Evolutionary conservation across 2,113 vertebrate genomes (phyloP), one percentile per base, ranked within the genome.

Genomic region (Semnornis frantzii): DNA sequence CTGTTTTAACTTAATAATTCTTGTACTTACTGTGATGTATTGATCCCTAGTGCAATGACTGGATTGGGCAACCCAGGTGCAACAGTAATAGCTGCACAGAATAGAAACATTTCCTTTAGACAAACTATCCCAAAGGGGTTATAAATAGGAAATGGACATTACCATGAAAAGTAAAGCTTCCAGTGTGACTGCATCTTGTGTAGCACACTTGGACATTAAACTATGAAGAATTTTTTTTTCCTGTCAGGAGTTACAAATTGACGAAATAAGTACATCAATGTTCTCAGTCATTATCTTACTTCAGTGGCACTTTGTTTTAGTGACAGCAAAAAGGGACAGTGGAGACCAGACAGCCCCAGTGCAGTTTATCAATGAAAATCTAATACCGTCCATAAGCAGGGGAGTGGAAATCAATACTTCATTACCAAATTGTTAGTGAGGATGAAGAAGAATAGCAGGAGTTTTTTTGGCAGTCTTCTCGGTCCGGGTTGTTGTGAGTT

Each of bases 361-460:
- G 98, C 99, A 99, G 98, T 99, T 99, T 99, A 99, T 99, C 99
- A 99, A 98, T 99, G 98, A 98, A 98, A 99, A 99, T 99, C 99
- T 99, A 99, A 98, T 99, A 98, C 98, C 97, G 97, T 99, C 99
- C 98, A 98, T 99, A 99, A 98, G 98, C 98, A 98, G 97, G 97
- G 98, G 99, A 99, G 99, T 98, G 98, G 98, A 99, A 99, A 99
- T 99, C 99, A 98, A 99, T 99, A 99, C 98, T 99, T 99, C 99
- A 99, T 99, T 99, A 99, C 99, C 99, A 99, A 99, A 99, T 99
- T 99, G 99, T 99, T 99, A 98, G 98, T 97, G 98, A 98, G 98
- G 98, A 98, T 98, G 99, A 99, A 99, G 99, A 99, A 98, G 98
- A 98, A 99, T 98, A 98, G 98, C 97, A 73, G 97, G 98, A 98